A percentile compares a stretch with the other conserved stretches of the same genome.
phyloP scores from a whole-genome alignment of 2,797 vertebrate genomes.

The Miichthys miiuy region DNA sequence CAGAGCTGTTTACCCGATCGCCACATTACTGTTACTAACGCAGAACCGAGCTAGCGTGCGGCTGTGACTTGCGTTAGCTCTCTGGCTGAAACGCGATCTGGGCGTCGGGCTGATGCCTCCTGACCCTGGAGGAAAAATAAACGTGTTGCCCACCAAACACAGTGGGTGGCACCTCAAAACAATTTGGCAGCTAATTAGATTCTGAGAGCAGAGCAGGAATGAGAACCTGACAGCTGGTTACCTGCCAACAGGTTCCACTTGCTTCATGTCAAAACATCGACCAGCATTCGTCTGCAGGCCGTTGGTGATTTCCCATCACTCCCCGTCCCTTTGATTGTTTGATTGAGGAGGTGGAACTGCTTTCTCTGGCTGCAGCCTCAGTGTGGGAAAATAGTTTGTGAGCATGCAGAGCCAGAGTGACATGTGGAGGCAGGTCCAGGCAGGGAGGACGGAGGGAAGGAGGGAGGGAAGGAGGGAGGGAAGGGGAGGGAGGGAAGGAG shows the following conservation, averaged over 20 bases:
- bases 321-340: slow-evolving; percentile 53
- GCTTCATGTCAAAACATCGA: slow-evolving; percentile 22
- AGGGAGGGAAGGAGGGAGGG: background rate
- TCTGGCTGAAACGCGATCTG: slow-evolving; percentile 21
- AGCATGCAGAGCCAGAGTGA: slow-evolving; percentile 71
- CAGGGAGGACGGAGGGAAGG: background rate
- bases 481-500: background rate
- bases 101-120: slow-evolving; percentile 23
- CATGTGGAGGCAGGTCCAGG: slow-evolving; percentile 82
- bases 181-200: slow-evolving; percentile 25
- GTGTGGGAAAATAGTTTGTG: slow-evolving; percentile 89
- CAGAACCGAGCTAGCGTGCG: slow-evolving; percentile 16
- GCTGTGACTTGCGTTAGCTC: slow-evolving; percentile 38
- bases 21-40: slow-evolving; percentile 36
- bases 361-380: slow-evolving; percentile 85
- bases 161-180: slow-evolving; percentile 30
- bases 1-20: slow-evolving; percentile 33
- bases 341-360: slow-evolving; percentile 79
- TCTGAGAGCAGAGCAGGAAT: background rate
- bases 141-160: slow-evolving; percentile 19
- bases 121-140: slow-evolving; percentile 26
- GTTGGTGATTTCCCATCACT: slow-evolving; percentile 25
- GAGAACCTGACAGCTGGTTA: slow-evolving; percentile 15
- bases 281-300: slow-evolving; percentile 1
- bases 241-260: slow-evolving; percentile 37